phyloP scores from a whole-genome alignment of 2,888 invertebrate species.

The Sinhomidia bicolor region DNA sequence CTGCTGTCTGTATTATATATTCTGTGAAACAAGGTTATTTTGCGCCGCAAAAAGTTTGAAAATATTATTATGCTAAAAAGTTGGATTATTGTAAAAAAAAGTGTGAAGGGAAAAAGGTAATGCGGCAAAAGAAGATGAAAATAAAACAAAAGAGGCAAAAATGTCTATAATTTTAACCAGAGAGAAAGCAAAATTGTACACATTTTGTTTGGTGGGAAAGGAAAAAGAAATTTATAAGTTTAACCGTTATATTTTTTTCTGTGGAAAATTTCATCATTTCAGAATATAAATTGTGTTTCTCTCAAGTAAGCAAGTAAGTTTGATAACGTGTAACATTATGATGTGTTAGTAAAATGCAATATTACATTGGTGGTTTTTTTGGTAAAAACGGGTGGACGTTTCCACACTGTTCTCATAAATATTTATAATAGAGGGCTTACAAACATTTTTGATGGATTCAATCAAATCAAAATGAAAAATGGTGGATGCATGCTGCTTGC shows the following conservation, averaged over 20 bases:
- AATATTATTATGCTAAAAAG: background rate
- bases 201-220: background rate
- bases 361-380: background rate
- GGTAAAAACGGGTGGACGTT: background rate
- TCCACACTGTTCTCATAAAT: slow-evolving; percentile 14
- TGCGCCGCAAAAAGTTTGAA: background rate
- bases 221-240: no score
- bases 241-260: no score
- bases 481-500: background rate
- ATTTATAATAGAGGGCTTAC: background rate
- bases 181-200: background rate
- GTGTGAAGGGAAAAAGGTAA: slow-evolving; percentile 20
- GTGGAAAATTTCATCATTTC: background rate
- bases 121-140: background rate
- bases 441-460: background rate
- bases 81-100: background rate
- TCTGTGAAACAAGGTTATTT: background rate
- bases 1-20: no score
- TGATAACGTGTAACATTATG: background rate
- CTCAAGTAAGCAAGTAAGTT: background rate
- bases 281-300: no score
- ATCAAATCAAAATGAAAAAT: background rate
- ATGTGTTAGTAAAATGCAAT: background rate
- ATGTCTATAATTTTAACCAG: background rate
- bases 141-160: background rate